Evolutionary conservation across 2,113 vertebrate species (phyloP), one percentile per base, ranked within the genome.

Genomic region (Meleagris gallopavo): DNA sequence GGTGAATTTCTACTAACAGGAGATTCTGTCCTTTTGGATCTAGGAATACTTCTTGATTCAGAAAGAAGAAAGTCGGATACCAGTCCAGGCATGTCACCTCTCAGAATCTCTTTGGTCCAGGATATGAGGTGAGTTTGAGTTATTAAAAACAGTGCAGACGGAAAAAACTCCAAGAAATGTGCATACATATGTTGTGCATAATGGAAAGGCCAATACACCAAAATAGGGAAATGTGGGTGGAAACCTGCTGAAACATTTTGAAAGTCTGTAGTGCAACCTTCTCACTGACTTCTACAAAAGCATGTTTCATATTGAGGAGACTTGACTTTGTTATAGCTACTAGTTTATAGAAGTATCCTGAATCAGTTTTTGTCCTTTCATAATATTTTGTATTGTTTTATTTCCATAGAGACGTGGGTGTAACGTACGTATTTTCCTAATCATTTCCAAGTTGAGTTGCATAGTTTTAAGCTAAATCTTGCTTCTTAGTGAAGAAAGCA

Each of bases 21-120:
- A 86, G 69, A 70, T 83, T 71, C 11, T 65, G 43, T 79, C 46
- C 30, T 94, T 89, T 50, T 93, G 73, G 46, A 89, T 90, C 41
- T 95, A 99, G 99, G 98, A 93, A 98, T 99, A 93, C 98, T 99
- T 94, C 97, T 99, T 70, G 98, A 99, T 95, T 97, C 98, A n/a
- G 99, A 99, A 94, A 98, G 99, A 93, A 98, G 99, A n/a, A 99
- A 99, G 93, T 99, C 99, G 66, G 99, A 99, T 83, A 98, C 98
- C 29, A 98, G 98, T 76, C 98, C 98, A 43, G 98, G 98, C 66
- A 98, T 99, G 98, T 98, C 98, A 20, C 99, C 99, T 81, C 98
- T 99, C 38, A 99, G 98, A 96, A 97, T 99, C 84, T 99, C 99
- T 36, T 98, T 99, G 38, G 98, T 99, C 86, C 98, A 99, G 94